Conservation (phyloP, 64 coral and sea anemone genomes). For the Anthopleura sola region DNA sequence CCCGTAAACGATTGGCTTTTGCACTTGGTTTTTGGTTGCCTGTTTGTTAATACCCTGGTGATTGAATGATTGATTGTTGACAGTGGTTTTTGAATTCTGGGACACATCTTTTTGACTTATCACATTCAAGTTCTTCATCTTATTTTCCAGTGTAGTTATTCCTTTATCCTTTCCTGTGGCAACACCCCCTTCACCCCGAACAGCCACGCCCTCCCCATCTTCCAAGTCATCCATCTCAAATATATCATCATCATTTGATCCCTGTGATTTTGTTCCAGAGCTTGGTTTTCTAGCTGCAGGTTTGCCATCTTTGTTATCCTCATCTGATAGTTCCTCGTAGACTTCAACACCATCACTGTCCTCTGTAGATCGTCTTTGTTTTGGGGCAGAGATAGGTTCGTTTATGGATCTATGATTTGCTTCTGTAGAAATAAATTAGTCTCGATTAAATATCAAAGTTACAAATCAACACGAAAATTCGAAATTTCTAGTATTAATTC, state of each 20-base stretch:
- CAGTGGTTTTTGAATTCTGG: not conserved
- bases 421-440: not conserved
- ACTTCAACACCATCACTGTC: slow-evolving; percentile 12
- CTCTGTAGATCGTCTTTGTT: not conserved
- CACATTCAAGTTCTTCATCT: not conserved
- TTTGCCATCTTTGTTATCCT: not conserved
- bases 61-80: not conserved
- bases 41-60: not conserved
- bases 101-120: not conserved
- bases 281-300: not conserved
- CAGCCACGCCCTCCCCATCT: not conserved
- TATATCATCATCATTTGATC: not conserved
- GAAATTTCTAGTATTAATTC: too few relatives aligned
- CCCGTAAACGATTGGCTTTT: not conserved
- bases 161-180: not conserved
- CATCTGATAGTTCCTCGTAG: not conserved
- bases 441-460: not conserved
- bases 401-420: not conserved
- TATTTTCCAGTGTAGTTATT: not conserved
- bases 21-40: not conserved
- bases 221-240: slow-evolving; percentile 27
- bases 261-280: not conserved
- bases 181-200: not conserved
- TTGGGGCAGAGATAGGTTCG: not conserved
- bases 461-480: not conserved